Base-by-base conservation (phyloP, 2,113 vertebrate species). In the Pachycephala philippinensis region DNA sequence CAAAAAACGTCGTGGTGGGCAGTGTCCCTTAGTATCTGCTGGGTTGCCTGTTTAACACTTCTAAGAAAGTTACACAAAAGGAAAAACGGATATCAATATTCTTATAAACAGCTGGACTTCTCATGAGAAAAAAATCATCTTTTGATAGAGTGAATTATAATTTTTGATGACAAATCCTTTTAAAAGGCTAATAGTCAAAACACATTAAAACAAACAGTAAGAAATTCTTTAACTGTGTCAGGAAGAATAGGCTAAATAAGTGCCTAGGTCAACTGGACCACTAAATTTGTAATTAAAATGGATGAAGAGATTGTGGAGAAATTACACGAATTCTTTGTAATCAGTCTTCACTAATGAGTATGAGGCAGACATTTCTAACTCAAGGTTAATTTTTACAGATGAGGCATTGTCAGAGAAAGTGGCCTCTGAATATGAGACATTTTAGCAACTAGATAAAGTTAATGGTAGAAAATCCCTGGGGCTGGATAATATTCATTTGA, bases 301-400 rank as follows among this genome's bases (percentile, higher is more conserved):
- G 21, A 84, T 82, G 40, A 90, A 82, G 72, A 92, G 85, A 90
- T 81, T 92, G 90, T 78, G 61, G 60, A 93, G 79, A 94, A 96
- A 92, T 93, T 93, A 50, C 80, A 93, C 50, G 12, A 96, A 90
- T 94, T 96, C 90, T 92, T 96, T 90, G 76, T 89, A 92, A 96
- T 96, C 93, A 87, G 69, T 78, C 90, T 92, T 92, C 31, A 57
- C 86, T 97, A 97, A 94, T 96, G 88, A 96, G 88, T 79, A 69
- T 76, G 80, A 92, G 65, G 80, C 69, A 90, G 90, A 84, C 76
- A 71, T 84, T 96, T 85, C 69, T 68, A 92, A 94, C 56, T 95
- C 93, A 93, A 96, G 88, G 76, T 95, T 94, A 96, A 95, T 93
- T 97, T 96, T 96, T 95, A 94, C 72, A 90, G 82, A 93, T 71